phyloP scores from a whole-genome alignment of 2,888 invertebrate species.

The Drosophila subsilvestris region DNA sequence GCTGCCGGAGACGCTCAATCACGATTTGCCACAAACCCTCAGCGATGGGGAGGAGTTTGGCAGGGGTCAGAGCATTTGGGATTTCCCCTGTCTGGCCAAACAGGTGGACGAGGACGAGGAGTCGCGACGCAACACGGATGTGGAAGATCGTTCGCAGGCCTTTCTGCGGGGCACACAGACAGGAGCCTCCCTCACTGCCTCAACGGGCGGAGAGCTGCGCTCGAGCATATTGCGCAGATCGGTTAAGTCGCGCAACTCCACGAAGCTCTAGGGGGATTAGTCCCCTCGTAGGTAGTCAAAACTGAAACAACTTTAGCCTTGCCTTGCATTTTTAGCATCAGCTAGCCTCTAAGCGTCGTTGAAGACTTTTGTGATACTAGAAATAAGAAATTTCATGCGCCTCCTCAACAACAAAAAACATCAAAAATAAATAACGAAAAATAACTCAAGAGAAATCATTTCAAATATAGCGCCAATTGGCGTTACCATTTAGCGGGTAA shows the following conservation, averaged over 20 bases:
- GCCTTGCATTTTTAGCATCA: conserved; percentile 44
- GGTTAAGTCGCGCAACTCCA: conserved; percentile 85
- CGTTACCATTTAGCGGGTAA: background rate
- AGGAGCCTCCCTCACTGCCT: conserved; percentile 86
- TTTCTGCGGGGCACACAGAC: conserved; percentile 83
- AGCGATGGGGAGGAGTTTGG: conserved; percentile 95
- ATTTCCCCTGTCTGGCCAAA: conserved; percentile 91
- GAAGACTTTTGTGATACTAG: conserved; percentile 48
- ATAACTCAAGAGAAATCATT: background rate
- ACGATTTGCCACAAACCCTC: conserved; percentile 93
- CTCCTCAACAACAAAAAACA: background rate
- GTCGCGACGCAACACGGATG: conserved; percentile 56
- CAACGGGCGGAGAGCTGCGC: conserved; percentile 87
- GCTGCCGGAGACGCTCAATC: conserved; percentile 93
- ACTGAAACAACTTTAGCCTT: conserved; percentile 28
- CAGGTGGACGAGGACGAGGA: conserved; percentile 84
- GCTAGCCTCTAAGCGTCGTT: conserved; percentile 35
- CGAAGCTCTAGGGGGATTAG: conserved; percentile 70
- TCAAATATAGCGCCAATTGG: background rate
- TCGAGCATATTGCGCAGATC: conserved; percentile 87
- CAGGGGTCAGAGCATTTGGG: conserved; percentile 91
- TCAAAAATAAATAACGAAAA: conserved; percentile 16
- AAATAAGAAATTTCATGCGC: conserved; percentile 29
- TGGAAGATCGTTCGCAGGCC: conserved; percentile 74
- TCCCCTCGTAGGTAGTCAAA: conserved; percentile 34